Percentiles rank a stretch among this genome's conserved stretches.
These are phyloP conservation scores for Esox niger DNA, from an alignment of 2,113 vertebrate species.

Conservation along the genomic window DNA sequence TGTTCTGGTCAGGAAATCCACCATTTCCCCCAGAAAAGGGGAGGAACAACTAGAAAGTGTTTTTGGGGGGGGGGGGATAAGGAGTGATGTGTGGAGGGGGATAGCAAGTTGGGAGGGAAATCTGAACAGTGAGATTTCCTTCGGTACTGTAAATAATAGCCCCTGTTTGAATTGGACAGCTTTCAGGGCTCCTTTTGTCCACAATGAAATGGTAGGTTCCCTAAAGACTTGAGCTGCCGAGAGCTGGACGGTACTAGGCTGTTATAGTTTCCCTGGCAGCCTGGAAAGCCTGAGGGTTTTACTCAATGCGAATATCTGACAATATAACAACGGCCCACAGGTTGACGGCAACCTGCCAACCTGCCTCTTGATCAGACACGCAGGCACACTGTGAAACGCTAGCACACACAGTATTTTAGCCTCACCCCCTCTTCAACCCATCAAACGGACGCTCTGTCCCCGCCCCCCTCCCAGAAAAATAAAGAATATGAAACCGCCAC, in stretches of 20 bases:
- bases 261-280: constrained; percentile 26
- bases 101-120: constrained; percentile 40
- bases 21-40: not conserved
- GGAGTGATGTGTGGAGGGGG: constrained; percentile 26
- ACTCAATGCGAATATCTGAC: constrained; percentile 57
- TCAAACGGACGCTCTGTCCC: too few relatives aligned
- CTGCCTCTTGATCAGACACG: constrained; percentile 42
- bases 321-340: constrained; percentile 54
- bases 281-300: constrained; percentile 65
- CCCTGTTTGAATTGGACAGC: constrained; percentile 70
- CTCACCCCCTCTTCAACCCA: too few relatives aligned
- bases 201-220: constrained; percentile 66
- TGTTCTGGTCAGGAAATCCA: too few relatives aligned
- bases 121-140: constrained; percentile 55
- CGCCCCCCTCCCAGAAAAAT: too few relatives aligned
- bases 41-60: too few relatives aligned
- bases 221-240: constrained; percentile 42
- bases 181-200: constrained; percentile 68
- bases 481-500: not conserved
- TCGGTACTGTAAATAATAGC: constrained; percentile 73
- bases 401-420: constrained; percentile 1
- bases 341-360: constrained; percentile 61
- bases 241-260: constrained; percentile 41
- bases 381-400: not conserved
- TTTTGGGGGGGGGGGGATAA: not conserved